A percentile compares a stretch with the other conserved stretches of the same genome.
Conservation (phyloP, 2,888 invertebrate species). For the Coelinius sp. region DNA sequence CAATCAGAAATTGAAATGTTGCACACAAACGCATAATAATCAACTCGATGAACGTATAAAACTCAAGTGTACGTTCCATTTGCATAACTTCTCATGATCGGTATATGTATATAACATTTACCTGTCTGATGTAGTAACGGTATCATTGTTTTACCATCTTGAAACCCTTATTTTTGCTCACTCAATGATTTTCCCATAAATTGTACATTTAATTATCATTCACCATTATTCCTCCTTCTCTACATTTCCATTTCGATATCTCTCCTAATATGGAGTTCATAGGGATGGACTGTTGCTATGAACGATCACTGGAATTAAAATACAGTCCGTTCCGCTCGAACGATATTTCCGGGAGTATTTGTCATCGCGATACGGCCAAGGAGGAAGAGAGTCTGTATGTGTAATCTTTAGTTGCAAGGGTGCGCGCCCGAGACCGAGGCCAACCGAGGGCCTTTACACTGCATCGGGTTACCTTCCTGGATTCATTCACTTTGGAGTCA, state of each 20-base stretch:
- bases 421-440: constrained; percentile 46
- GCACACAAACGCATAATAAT: background rate
- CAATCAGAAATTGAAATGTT: background rate
- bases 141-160: background rate
- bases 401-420: constrained; percentile 22
- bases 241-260: background rate
- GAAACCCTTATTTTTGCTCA: background rate
- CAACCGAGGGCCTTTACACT: constrained; percentile 49
- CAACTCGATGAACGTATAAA: background rate
- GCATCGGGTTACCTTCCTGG: constrained; percentile 61
- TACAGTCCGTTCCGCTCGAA: constrained; percentile 47
- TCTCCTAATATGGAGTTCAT: too few species aligned
- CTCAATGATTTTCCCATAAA: background rate
- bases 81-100: background rate
- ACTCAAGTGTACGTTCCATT: background rate
- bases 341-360: constrained; percentile 50
- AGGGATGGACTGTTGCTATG: too few species aligned
- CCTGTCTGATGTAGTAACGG: background rate
- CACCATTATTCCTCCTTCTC: background rate
- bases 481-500: constrained; percentile 57
- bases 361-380: constrained; percentile 46
- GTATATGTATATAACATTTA: background rate
- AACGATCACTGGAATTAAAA: constrained; percentile 39
- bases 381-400: constrained; percentile 21
- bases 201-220: background rate